These are phyloP conservation scores for Caenorhabditis sp. DNA, from an alignment of 2,888 invertebrate genomes.

Conservation along the genomic window DNA sequence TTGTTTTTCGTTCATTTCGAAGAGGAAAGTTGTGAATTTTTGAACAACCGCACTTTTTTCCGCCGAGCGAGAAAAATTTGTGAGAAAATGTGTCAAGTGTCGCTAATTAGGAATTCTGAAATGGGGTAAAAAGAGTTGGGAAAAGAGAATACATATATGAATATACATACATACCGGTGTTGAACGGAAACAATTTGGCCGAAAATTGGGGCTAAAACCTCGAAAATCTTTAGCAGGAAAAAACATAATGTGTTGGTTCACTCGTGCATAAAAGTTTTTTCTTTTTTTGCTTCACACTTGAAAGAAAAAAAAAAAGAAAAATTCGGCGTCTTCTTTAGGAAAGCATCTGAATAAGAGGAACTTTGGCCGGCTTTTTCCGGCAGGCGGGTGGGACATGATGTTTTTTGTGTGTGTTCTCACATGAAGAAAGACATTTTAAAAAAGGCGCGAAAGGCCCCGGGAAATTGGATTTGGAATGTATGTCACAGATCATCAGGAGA, in stretches of 20 bases:
- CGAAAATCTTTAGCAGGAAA: background rate
- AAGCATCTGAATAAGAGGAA: background rate
- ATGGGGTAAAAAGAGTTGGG: background rate
- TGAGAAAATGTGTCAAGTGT: background rate
- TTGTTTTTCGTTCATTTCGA: too few relatives aligned
- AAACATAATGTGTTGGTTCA: conserved; percentile 2
- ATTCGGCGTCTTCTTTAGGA: background rate
- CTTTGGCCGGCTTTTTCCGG: too few relatives aligned
- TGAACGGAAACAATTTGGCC: background rate
- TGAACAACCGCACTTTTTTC: background rate
- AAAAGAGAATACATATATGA: too few relatives aligned
- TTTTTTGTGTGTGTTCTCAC: background rate
- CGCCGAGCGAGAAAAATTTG: too few relatives aligned
- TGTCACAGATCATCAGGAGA: conserved; percentile 5
- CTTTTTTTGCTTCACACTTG: background rate
- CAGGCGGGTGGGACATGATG: background rate
- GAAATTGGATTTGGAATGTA: background rate
- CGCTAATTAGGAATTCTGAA: background rate
- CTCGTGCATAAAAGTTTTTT: background rate
- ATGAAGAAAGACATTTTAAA: background rate
- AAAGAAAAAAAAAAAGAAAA: background rate
- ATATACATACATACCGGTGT: too few relatives aligned
- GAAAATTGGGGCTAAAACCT: background rate
- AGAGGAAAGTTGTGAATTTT: too few relatives aligned
- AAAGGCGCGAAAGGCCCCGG: background rate